Conservation (phyloP, 2,888 invertebrate genomes). For the Priocnemis perturbator region DNA sequence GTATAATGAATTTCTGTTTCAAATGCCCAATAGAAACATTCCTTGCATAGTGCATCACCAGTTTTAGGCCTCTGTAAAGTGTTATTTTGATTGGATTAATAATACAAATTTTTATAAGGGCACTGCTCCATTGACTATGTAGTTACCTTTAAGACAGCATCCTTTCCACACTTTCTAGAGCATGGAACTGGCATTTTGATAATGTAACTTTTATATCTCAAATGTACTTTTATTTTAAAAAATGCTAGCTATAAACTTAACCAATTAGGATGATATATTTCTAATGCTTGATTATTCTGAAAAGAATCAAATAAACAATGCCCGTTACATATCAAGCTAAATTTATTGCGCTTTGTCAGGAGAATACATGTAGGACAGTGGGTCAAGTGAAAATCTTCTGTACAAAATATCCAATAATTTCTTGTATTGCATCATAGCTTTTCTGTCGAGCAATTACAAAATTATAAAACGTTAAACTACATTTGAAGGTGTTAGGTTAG, state of each 20-base stretch:
- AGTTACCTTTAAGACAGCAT: conserved; percentile 85
- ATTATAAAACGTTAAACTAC: too few relatives aligned
- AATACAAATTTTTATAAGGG: background rate
- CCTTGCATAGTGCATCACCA: conserved; percentile 93
- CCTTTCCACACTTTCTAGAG: conserved; percentile 84
- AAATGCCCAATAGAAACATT: conserved; percentile 95
- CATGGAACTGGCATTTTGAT: conserved; percentile 82
- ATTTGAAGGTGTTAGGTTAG: background rate
- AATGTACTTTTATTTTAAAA: background rate
- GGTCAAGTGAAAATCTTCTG: too few relatives aligned
- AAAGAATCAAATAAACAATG: background rate
- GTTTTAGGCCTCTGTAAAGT: conserved; percentile 88
- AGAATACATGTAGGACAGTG: too few relatives aligned
- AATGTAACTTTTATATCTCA: background rate
- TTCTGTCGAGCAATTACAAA: too few relatives aligned
- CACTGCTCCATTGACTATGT: background rate
- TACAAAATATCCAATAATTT: too few relatives aligned
- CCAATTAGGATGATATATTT: background rate
- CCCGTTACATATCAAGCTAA: background rate
- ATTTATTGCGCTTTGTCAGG: too few relatives aligned
- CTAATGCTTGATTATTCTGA: background rate
- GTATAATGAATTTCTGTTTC: conserved; percentile 97
- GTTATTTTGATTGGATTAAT: conserved; percentile 28
- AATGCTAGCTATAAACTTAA: too few relatives aligned
- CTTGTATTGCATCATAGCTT: too few relatives aligned